These are phyloP conservation scores for Diabrotica balteata DNA, from an alignment of 2,888 invertebrate genomes.

Conservation along the genomic window DNA sequence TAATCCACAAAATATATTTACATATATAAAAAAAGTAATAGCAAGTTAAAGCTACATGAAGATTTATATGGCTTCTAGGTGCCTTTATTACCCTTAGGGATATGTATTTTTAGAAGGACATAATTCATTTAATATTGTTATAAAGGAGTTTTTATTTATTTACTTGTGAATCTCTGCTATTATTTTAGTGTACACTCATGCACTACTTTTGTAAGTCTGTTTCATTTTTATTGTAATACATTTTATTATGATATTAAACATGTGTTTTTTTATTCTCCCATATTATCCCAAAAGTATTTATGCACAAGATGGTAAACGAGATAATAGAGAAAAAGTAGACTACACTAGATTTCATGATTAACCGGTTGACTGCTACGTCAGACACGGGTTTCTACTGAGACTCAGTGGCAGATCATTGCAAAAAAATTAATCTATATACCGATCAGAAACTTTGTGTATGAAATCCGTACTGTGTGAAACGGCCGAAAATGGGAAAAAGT, in stretches of 20 bases:
- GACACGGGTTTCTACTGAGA: no score
- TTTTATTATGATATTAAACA: slow-evolving; percentile 12
- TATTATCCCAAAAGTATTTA: neutral
- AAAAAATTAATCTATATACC: no score
- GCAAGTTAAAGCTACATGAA: slow-evolving; percentile 21
- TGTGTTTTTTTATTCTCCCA: neutral
- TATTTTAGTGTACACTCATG: slow-evolving; percentile 18
- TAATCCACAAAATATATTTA: slow-evolving; percentile 23
- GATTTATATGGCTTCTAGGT: slow-evolving; percentile 45
- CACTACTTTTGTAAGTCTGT: slow-evolving; percentile 36
- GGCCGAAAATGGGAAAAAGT: no score
- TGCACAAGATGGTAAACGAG: no score
- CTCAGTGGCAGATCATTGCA: no score
- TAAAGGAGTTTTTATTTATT: slow-evolving; percentile 24
- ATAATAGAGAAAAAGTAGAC: no score
- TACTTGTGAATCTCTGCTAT: slow-evolving; percentile 21
- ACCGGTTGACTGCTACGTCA: no score
- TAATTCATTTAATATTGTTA: slow-evolving; percentile 10
- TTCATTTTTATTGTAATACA: slow-evolving; percentile 34
- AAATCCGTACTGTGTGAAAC: no score
- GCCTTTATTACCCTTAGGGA: slow-evolving; percentile 37
- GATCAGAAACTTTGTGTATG: no score
- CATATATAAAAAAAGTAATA: slow-evolving; percentile 15
- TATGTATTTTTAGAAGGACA: slow-evolving; percentile 17
- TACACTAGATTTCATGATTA: no score